Base-by-base conservation (phyloP, 2,113 vertebrate genomes). In the Dicerorhinus sumatrensis region DNA sequence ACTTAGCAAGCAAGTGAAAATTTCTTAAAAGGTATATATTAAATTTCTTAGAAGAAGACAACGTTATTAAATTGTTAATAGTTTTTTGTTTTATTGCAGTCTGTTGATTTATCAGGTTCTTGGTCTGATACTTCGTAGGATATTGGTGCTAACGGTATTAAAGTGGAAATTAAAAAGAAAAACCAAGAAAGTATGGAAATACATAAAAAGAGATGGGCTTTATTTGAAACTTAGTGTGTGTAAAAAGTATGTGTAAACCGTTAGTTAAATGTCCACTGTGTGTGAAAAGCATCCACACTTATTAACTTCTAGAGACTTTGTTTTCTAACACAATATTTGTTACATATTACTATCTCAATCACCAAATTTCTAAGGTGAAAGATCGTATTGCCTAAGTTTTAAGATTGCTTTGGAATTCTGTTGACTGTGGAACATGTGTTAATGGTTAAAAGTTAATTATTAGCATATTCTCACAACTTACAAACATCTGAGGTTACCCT, bases 1-100 rank as follows among this genome's bases (percentile, higher is more conserved):
- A 77, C 84, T 84, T 94, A 92, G 51, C 31, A 73, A 95, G 60
- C 95, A 86, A 60, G 18, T 54, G 13, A 92, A 62, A 92, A 56
- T 69, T 65, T 17, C 88, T 94, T 91, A n/a, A 73, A 96, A 92
- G 69, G 14, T 73, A 25, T 67, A 4, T 91, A 54, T 83, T 65
- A 88, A 77, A 46, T 96, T 75, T 89, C 39, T 60, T 85, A 80
- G 56, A 76, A 76, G 25, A 36, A 88, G 88, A 72, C 31, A n/a
- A 6, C 33, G 0, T 85, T 54, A 54, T 54, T 54, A 8, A 83
- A 58, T 51, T 88, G 33, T 2, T 54, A 36, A 27, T 75, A 65
- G 62, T 42, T 42, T 42, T 42, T 42, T 42, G 42, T 42, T 42
- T 42, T 42, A 42, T 42, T 86, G 21, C 2, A 72, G 12, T 82